Percentiles rank a stretch among this genome's conserved stretches.
These are phyloP conservation scores for Tipula vernalis DNA, from an alignment of 2,888 invertebrate genomes.

Conservation along the genomic window DNA sequence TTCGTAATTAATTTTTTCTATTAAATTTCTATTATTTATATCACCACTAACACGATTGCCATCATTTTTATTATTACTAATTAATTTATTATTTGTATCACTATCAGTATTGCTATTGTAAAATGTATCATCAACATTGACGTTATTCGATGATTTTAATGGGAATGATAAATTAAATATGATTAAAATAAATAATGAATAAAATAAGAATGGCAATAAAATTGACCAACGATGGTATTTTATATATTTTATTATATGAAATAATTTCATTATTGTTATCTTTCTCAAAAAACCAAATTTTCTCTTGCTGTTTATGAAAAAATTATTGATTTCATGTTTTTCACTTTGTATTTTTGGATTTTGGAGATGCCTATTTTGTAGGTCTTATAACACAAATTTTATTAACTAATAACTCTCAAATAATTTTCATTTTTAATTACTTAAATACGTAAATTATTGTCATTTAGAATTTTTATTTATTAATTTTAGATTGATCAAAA, in stretches of 20 bases:
- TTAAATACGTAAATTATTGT: neutral
- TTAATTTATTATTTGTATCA: slow-evolving; percentile 13
- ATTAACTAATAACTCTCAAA: neutral
- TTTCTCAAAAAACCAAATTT: neutral
- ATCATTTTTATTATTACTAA: neutral
- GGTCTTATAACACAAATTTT: neutral
- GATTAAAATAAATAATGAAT: slow-evolving; percentile 40
- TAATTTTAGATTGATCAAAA: neutral
- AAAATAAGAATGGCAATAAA: slow-evolving; percentile 41
- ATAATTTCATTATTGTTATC: neutral
- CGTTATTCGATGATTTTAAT: slow-evolving; percentile 23
- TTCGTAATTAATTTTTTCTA: neutral
- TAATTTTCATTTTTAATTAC: neutral
- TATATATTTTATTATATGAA: neutral
- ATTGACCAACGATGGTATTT: slow-evolving; percentile 39
- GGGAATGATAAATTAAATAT: slow-evolving; percentile 40
- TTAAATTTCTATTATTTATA: neutral
- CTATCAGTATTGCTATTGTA: neutral
- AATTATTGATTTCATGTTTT: neutral
- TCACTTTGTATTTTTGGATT: neutral
- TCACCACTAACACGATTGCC: slow-evolving; percentile 8
- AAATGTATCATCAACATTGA: neutral
- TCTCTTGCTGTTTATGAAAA: neutral
- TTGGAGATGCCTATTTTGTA: neutral
- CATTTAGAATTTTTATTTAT: neutral